Percentiles rank a stretch among this genome's conserved stretches.
Conservation (phyloP, 1,140 invertebrate genomes). For the Sinella curviseta region DNA sequence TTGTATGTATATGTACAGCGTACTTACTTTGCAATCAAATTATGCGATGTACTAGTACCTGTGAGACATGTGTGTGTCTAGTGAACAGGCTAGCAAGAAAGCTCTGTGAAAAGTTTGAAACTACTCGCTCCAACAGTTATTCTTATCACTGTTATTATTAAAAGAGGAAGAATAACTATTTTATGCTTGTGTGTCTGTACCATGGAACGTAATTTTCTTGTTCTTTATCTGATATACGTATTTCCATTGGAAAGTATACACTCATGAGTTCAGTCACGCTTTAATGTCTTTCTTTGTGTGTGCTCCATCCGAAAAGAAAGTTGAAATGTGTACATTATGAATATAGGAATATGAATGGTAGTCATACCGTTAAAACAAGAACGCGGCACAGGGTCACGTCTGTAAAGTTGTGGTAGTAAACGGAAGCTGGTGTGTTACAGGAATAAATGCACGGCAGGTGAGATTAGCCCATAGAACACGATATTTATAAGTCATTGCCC, state of each 20-base stretch:
- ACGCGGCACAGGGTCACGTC: neutral
- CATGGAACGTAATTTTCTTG: neutral
- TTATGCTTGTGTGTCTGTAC: neutral
- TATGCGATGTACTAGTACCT: no score
- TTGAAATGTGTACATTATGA: neutral
- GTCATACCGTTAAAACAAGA: neutral
- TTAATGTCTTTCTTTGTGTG: neutral
- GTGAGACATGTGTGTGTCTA: no score
- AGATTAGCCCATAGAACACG: neutral
- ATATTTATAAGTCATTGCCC: neutral
- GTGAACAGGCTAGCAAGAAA: no score
- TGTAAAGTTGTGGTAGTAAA: neutral
- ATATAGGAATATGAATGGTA: no score
- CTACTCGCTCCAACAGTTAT: neutral
- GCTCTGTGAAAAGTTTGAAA: neutral
- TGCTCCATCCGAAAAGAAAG: neutral
- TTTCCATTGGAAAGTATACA: neutral
- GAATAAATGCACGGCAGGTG: neutral
- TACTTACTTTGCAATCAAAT: no score
- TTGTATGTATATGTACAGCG: no score
- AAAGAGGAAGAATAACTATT: neutral
- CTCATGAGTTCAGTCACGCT: neutral
- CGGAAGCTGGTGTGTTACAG: neutral
- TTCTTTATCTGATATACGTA: neutral
- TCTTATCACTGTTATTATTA: neutral